Evolutionary conservation across 2,113 vertebrate species (phyloP).

Genomic region (Lanius collurio): DNA sequence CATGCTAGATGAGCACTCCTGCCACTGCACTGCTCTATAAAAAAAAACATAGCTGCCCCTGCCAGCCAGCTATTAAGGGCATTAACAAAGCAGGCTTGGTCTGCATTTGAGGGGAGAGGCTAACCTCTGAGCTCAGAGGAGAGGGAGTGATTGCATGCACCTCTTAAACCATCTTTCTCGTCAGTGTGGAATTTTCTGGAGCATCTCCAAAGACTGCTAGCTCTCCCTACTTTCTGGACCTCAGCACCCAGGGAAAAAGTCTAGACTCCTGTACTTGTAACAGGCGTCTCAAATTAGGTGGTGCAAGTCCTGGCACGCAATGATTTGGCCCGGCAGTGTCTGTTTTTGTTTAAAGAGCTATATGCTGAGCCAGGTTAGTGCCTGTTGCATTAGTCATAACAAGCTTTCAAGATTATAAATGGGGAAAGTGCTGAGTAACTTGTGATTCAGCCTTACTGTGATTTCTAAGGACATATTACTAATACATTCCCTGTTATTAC

Average conservation of each 20-base stretch:
- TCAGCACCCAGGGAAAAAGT: background rate
- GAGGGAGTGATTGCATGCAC: background rate
- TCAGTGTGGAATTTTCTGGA: background rate
- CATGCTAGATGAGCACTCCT: background rate
- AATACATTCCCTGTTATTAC: constrained; percentile 26
- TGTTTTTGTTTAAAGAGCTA: constrained; percentile 50
- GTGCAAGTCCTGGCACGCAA: background rate
- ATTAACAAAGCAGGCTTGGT: background rate
- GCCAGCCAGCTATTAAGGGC: background rate
- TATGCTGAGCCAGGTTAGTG: constrained; percentile 41
- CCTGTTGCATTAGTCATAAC: constrained; percentile 65
- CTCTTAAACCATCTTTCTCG: background rate
- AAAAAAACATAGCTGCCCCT: background rate
- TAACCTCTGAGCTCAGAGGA: background rate
- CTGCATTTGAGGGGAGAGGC: background rate
- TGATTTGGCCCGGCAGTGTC: background rate
- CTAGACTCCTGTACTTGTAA: background rate
- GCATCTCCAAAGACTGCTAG: background rate
- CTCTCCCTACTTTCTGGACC: background rate
- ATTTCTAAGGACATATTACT: constrained; percentile 62
- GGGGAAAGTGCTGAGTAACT: constrained; percentile 65
- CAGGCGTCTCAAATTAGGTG: constrained; percentile 12
- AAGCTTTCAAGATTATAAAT: constrained; percentile 62
- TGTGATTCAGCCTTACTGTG: constrained; percentile 62
- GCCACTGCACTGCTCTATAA: background rate